phyloP scores from a whole-genome alignment of 2,113 vertebrate species.

The Oreocharis arfaki region DNA sequence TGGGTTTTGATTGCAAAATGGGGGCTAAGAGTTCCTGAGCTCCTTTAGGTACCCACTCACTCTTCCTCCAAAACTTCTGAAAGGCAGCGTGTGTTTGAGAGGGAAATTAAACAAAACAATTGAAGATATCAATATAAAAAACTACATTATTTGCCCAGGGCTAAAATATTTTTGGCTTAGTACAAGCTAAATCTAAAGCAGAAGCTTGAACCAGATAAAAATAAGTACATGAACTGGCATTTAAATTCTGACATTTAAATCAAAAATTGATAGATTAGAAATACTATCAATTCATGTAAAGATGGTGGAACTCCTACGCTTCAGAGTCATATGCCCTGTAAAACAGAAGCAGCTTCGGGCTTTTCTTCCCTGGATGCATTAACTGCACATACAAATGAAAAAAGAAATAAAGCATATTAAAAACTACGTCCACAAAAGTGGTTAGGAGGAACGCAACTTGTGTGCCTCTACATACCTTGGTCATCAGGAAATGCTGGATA shows the following conservation, averaged over 20 bases:
- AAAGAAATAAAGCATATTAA: background rate
- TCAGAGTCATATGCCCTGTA: background rate
- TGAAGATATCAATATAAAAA: background rate
- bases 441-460: background rate
- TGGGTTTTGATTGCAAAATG: background rate
- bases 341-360: background rate
- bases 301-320: background rate
- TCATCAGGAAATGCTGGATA: slow-evolving; percentile 76
- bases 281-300: background rate
- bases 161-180: background rate
- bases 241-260: background rate
- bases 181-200: background rate
- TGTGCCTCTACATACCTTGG: slow-evolving; percentile 72
- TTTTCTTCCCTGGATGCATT: background rate
- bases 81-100: background rate
- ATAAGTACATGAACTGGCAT: background rate
- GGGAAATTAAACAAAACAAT: background rate
- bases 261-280: background rate
- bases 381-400: background rate
- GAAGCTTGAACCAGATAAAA: background rate
- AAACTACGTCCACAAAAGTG: background rate
- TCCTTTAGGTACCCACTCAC: background rate
- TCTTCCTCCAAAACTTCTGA: background rate
- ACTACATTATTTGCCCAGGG: background rate
- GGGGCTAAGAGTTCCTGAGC: background rate